Base-by-base conservation (phyloP, 2,888 invertebrate species). In the Epinotia nisella region DNA sequence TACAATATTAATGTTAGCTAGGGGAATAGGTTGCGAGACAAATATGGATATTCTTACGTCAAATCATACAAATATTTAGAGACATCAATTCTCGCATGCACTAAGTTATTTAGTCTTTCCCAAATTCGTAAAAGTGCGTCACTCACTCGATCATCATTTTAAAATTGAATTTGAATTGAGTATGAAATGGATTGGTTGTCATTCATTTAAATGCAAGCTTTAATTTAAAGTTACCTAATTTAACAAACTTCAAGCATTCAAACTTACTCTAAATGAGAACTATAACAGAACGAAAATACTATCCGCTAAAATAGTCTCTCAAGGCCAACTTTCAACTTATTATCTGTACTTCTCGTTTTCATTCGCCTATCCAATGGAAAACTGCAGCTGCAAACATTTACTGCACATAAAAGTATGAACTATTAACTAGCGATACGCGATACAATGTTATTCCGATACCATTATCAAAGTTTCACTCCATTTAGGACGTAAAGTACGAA, bases 401-500 rank as follows among this genome's bases (percentile, higher is more conserved):
- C 72, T 56, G 62, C 56, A 68, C 68, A 51, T 72, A 72, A 72
- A 72, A 72, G 59, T 72, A 62, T 72, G 72, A 72, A 72, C 67
- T 72, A 73, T 73, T 73, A 69, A 73, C 62, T 73, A 53, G 64
- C 66, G 39, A 71, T 58, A 53, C 58, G 58, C 17, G 61, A 24
- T 69, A 64, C 69, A 68, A 73, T 73, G 73, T 64, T 69, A 73
- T 73, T 73, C 64, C 73, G 29, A 73, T 73, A 53, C 51, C 45
- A 69, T 73, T 69, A 62, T 68, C 56, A 35, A 72, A 72, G 72
- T 72, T 72, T 67, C 61, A 56, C 61, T 69, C 39, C 68, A 64
- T 64, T 73, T 73, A 59, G 68, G 58, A 58, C 60, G 35, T 53
- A 66, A 62, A 61, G 56, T 62, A 41, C n/a, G 24, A 56, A 41